Base-by-base conservation (phyloP, 2,888 invertebrate species). In the Brassicogethes aeneus region DNA sequence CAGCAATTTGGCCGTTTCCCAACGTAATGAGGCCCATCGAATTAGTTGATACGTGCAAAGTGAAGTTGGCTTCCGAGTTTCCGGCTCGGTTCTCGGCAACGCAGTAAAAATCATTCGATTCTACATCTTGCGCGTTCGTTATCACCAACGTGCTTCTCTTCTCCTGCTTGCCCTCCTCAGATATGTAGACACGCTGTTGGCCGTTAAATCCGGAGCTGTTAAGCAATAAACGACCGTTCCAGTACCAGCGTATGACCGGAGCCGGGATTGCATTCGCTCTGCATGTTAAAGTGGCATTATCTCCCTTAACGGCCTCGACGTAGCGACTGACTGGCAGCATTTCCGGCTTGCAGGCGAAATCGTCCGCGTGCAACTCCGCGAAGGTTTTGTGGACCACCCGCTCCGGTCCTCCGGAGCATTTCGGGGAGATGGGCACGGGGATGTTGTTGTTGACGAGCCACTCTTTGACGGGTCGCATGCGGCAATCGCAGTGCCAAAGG, bases 1-100 rank as follows among this genome's bases (percentile, higher is more conserved):
- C 88, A 15, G 87, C 87, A 54, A 90, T 88, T 65, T 90, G 89
- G 5, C 88, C 85, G 49, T 83, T 85, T 36, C 85, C 88, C 43
- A 91, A 68, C 1, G 85, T 82, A 2, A 84, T 83, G 75, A 88
- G 84, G 37, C 88, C 87, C 16, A 82, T 85, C 34, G 85, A 76
- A 42, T 81, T 71, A 68, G 85, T 77, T 38, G 83, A 79, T 39
- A 92, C 85, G 60, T 85, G 84, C 31, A 92, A 73, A 29, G 91
- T 91, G 60, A 91, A 91, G 67, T 92, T 92, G 10, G 88, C 87
- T 70, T 89, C 89, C 17, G 85, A 84, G 57, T 79, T 85, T 15
- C 91, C 92, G 2, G 88, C 92, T 45, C 84, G 80, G 67, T 92
- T 93, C 66, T 90, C 89, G 5, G 91, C 91, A 1, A 89, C 83